Base-by-base conservation (phyloP, 2,797 vertebrate species). In the Nyctalus aviator region DNA sequence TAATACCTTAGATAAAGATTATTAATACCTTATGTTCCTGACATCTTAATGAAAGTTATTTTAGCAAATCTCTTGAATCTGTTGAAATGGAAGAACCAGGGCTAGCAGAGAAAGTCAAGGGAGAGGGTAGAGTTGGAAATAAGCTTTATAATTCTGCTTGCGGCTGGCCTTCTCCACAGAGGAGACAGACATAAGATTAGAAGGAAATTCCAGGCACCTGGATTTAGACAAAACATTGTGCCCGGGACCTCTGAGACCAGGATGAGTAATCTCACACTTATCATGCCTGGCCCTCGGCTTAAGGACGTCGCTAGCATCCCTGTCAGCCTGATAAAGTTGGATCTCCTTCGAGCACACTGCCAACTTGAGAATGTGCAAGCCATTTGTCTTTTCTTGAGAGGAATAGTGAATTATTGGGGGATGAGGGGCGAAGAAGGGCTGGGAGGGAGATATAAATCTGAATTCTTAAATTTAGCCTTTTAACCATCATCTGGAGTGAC, bases 401-500 rank as follows among this genome's bases (percentile, higher is more conserved):
- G 37, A 71, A 8, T 2, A 62, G 27, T 78, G 86, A 91, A 30
- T 81, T 68, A n/a, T 15, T 15, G n/a, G 21, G 59, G 59, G 59
- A 27, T 6, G 27, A 27, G 2, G 11, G 5, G 23, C 3, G 9
- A 18, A 53, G 53, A 53, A 18, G 53, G 53, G 20, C 53, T 5
- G 25, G 12, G 25, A 59, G 57, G 12, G 57, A 5, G 18, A 13
- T 71, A 0, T 50, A 81, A 20, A 35, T 85, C 53, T 72, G 62
- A 86, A 95, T 72, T n/a, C 78, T 76, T 55, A 59, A 79, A 15
- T 71, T 48, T 41, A 79, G 30, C 62, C 96, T 97, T 96, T 96
- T 91, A 91, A 72, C 79, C 82, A 18, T 95, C 97, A 94, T 94
- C 92, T 53, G 90, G 90, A 88, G 92, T 96, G 95, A 96, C 91